Percentiles rank a stretch among this genome's conserved stretches.
These are phyloP conservation scores for Melieria picta DNA, from an alignment of 2,888 invertebrate genomes.

Conservation along the genomic window DNA sequence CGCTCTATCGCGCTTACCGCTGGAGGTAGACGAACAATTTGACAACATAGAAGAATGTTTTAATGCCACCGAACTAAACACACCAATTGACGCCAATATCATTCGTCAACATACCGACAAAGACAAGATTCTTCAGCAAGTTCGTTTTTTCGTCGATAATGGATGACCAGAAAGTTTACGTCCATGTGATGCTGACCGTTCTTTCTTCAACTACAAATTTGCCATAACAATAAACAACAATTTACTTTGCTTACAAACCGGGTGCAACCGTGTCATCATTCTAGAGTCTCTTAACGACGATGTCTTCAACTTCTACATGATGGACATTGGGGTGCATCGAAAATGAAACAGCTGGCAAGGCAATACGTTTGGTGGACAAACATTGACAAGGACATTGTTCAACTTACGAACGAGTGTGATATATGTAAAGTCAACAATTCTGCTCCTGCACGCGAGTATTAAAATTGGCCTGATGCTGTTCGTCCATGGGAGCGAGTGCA, in stretches of 20 bases:
- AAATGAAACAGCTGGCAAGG: conserved; percentile 23
- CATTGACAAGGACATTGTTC: conserved; percentile 18
- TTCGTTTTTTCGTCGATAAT: conserved; percentile 9
- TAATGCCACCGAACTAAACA: conserved; percentile 3
- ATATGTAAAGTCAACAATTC: conserved; percentile 12
- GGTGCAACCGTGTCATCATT: conserved; percentile 17
- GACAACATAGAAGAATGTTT: conserved; percentile 20
- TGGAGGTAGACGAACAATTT: not conserved
- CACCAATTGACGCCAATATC: conserved; percentile 16
- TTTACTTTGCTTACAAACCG: conserved; percentile 12
- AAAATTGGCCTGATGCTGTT: not conserved
- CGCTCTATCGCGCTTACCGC: conserved; percentile 39
- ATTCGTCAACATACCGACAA: not conserved
- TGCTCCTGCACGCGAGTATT: not conserved
- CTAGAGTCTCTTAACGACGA: conserved; percentile 1
- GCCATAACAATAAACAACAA: conserved; percentile 27
- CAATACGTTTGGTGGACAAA: conserved; percentile 29
- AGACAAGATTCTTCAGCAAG: conserved; percentile 9
- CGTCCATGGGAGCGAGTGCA: no score
- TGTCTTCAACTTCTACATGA: conserved; percentile 20
- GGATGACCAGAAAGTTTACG: conserved; percentile 21
- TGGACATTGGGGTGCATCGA: conserved; percentile 22
- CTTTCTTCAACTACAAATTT: conserved; percentile 25
- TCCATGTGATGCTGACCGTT: conserved; percentile 12
- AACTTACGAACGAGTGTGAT: conserved; percentile 1